Evolutionary conservation across 2,113 vertebrate genomes (phyloP).

Genomic region (Mixornis gularis): DNA sequence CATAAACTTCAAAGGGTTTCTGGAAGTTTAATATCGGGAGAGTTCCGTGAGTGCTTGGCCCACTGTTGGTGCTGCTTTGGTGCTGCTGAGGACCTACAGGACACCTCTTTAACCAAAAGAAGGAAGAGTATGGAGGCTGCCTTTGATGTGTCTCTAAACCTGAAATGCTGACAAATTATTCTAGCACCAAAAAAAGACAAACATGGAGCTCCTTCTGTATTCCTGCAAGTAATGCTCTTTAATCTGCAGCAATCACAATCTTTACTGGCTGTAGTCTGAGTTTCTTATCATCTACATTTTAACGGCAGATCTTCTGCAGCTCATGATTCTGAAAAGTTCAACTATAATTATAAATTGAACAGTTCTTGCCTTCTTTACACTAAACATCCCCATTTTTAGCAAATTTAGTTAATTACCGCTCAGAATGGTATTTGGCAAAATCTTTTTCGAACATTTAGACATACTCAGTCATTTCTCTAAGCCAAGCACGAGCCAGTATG

Average conservation of each 20-base stretch:
- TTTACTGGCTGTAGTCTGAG: neutral
- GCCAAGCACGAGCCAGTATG: neutral
- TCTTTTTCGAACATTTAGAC: neutral
- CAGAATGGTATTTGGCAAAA: neutral
- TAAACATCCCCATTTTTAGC: neutral
- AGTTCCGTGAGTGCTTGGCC: neutral
- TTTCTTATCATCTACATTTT: neutral
- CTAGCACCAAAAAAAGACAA: neutral
- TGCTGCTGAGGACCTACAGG: neutral
- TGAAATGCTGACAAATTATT: neutral
- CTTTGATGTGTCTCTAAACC: neutral
- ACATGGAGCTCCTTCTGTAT: neutral
- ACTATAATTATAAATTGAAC: neutral
- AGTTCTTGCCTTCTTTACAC: neutral
- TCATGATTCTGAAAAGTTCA: neutral
- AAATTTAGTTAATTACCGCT: neutral
- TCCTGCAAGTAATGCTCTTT: neutral
- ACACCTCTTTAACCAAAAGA: neutral
- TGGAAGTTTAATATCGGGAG: neutral
- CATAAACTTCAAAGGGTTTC: neutral
- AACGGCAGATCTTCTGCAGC: neutral
- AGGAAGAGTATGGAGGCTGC: neutral
- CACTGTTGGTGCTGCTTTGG: fast-evolving
- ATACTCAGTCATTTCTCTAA: neutral
- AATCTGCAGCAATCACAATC: neutral